Evolutionary conservation across 2,888 invertebrate genomes (phyloP).

Genomic region (Megalurothrips usitatus): DNA sequence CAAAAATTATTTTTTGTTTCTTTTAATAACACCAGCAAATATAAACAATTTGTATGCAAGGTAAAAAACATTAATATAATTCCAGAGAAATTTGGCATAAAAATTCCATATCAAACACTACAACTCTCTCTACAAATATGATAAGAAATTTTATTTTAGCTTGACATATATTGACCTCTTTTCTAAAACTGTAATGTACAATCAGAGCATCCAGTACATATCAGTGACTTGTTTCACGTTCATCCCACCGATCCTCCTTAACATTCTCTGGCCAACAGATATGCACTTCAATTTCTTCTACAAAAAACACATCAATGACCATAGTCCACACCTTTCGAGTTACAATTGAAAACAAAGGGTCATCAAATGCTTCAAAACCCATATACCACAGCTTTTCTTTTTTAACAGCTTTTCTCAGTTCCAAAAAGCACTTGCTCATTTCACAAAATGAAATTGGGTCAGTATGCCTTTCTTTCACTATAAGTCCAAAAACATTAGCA

Average conservation of each 20-base stretch:
- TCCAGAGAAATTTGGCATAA: no score
- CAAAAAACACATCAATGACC: not conserved
- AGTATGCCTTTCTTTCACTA: not conserved
- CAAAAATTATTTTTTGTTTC: no score
- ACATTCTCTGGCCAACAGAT: not conserved
- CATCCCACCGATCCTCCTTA: not conserved
- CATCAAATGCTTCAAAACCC: slow-evolving; percentile 19
- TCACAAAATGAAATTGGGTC: not conserved
- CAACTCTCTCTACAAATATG: no score
- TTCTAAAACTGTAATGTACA: no score
- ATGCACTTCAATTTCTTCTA: not conserved
- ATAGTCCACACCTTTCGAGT: not conserved
- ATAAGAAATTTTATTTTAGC: no score
- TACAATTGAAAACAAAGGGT: not conserved
- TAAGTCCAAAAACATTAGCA: not conserved
- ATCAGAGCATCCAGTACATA: no score
- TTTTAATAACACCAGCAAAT: no score
- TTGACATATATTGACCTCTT: no score
- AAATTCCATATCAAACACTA: no score
- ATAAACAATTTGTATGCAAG: no score
- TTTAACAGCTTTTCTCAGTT: not conserved
- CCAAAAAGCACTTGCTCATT: not conserved
- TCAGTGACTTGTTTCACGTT: no score
- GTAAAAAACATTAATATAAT: no score
- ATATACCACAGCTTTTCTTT: not conserved